Evolutionary conservation across 2,797 vertebrate genomes (phyloP).

Genomic region (Odontamblyopus rebecca): DNA sequence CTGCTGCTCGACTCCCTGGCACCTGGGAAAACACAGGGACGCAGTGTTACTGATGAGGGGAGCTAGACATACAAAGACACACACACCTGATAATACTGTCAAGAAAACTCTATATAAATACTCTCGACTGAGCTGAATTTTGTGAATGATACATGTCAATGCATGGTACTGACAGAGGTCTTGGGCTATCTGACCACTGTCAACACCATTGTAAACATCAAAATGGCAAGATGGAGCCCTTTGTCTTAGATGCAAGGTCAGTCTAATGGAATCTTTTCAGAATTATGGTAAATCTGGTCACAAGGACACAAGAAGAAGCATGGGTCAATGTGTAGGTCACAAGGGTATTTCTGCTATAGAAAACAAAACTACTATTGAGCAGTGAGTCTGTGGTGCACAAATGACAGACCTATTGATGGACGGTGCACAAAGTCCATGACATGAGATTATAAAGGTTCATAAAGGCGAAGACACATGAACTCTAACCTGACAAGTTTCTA

Average conservation of each 20-base stretch:
- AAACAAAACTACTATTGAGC: slow-evolving; percentile 8
- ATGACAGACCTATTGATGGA: slow-evolving; percentile 1
- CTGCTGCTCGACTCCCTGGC: slow-evolving; percentile 79
- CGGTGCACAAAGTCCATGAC: slow-evolving; percentile 4
- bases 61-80: neutral
- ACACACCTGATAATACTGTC: neutral
- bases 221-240: neutral
- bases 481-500: slow-evolving; percentile 82
- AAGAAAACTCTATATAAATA: neutral
- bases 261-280: neutral
- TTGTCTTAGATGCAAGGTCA: neutral
- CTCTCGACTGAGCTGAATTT: neutral
- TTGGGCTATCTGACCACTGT: neutral
- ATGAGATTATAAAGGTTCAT: neutral
- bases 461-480: slow-evolving; percentile 4
- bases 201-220: neutral
- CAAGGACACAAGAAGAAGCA: slow-evolving; percentile 15
- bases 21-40: slow-evolving; percentile 71
- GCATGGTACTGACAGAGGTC: neutral
- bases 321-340: slow-evolving; percentile 14
- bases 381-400: slow-evolving; percentile 14
- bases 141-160: neutral
- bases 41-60: neutral
- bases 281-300: slow-evolving; percentile 16
- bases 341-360: neutral